phyloP scores from a whole-genome alignment of 2,888 invertebrate species.

The Napeogenes inachia region DNA sequence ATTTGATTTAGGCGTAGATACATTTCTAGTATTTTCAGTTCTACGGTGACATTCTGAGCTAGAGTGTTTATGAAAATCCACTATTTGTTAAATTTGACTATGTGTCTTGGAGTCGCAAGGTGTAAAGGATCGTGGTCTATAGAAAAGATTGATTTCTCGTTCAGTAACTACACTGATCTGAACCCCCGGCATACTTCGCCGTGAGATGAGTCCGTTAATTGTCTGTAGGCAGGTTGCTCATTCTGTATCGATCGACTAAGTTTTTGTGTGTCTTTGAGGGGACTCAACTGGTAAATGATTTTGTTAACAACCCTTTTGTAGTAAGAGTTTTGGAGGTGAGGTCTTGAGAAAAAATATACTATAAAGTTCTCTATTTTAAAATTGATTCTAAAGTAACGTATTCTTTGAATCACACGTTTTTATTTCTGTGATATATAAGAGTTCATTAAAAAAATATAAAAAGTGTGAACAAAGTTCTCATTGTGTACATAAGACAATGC shows the following conservation, averaged over 20 bases:
- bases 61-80: too few species aligned
- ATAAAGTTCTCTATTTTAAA: too few species aligned
- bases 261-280: slow-evolving; percentile 65
- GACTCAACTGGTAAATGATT: slow-evolving; percentile 56
- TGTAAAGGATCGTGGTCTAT: slow-evolving; percentile 39
- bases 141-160: slow-evolving; percentile 71
- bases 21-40: too few species aligned
- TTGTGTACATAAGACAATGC: slow-evolving; percentile 17
- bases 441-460: slow-evolving; percentile 14
- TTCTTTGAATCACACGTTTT: too few species aligned
- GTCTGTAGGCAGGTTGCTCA: slow-evolving; percentile 64
- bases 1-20: too few species aligned
- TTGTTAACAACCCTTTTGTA: slow-evolving; percentile 43
- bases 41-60: too few species aligned
- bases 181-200: slow-evolving; percentile 52
- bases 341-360: not conserved
- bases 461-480: slow-evolving; percentile 7
- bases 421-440: not conserved
- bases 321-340: slow-evolving; percentile 13
- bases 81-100: too few species aligned
- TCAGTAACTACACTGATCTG: slow-evolving; percentile 36
- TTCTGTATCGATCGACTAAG: slow-evolving; percentile 61
- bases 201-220: slow-evolving; percentile 71
- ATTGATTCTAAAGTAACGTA: too few species aligned
- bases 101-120: slow-evolving; percentile 38